These are phyloP conservation scores for Sigmodon hispidus DNA, from an alignment of 2,113 vertebrate genomes.

Conservation along the genomic window DNA sequence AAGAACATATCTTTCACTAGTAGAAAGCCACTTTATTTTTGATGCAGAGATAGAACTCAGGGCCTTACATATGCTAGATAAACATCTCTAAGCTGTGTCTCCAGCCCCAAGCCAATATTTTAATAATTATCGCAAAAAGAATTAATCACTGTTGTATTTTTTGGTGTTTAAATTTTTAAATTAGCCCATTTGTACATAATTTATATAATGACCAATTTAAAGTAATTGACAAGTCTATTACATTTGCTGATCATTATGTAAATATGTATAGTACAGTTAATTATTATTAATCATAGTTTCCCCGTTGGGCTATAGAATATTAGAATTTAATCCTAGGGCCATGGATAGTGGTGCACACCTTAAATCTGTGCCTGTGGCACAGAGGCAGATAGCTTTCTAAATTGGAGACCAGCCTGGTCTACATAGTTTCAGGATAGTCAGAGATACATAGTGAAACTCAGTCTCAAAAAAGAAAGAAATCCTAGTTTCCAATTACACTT, in stretches of 20 bases:
- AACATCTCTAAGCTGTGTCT: background rate
- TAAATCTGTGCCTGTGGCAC: background rate
- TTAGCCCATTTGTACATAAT: background rate
- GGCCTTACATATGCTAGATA: background rate
- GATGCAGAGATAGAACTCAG: background rate
- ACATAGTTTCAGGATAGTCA: background rate
- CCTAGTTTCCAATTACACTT: background rate
- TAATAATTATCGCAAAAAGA: slow-evolving; percentile 17
- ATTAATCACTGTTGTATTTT: background rate
- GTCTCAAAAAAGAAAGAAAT: background rate
- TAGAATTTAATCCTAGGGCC: background rate
- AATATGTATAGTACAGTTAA: background rate
- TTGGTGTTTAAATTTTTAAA: background rate
- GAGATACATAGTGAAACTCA: background rate
- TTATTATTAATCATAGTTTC: background rate
- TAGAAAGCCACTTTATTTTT: background rate
- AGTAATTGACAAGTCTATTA: background rate
- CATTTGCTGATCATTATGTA: background rate
- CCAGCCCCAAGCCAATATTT: background rate
- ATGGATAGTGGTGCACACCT: background rate
- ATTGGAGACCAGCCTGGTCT: background rate
- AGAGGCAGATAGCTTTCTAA: background rate
- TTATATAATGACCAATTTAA: background rate
- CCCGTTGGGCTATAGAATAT: background rate
- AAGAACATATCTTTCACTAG: background rate